Conservation (phyloP, 2,888 invertebrate genomes). For the Andricus curvator region DNA sequence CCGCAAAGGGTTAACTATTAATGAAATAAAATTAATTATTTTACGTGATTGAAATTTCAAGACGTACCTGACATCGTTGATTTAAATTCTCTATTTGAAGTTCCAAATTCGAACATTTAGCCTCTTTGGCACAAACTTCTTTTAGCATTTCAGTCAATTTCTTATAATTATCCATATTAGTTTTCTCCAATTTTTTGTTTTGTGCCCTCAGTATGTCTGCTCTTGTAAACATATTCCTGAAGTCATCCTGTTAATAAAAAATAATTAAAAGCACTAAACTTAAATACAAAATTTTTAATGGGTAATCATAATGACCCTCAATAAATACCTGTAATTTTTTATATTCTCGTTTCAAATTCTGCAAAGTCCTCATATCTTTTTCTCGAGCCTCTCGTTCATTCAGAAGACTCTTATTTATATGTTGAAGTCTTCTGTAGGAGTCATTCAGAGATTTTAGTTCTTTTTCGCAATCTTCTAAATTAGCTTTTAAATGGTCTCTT, state of each 20-base stretch:
- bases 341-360: constrained; percentile 92
- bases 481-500: constrained; percentile 89
- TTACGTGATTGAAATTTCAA: no score
- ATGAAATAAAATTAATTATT: no score
- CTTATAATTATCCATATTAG: constrained; percentile 89
- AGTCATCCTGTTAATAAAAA: constrained; percentile 84
- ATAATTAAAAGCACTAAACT: not conserved
- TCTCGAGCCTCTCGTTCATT: constrained; percentile 87
- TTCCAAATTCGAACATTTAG: constrained; percentile 87
- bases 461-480: constrained; percentile 87
- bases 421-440: constrained; percentile 82
- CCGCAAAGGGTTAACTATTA: no score
- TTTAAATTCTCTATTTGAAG: constrained; percentile 90
- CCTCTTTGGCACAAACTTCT: constrained; percentile 88
- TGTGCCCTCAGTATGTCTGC: constrained; percentile 91
- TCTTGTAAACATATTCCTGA: constrained; percentile 90
- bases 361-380: constrained; percentile 87
- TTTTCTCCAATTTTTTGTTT: constrained; percentile 87
- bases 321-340: constrained; percentile 86
- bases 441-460: constrained; percentile 88
- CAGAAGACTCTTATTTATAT: constrained; percentile 85
- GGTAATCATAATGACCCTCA: not conserved
- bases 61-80: constrained; percentile 87
- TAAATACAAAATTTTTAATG: not conserved
- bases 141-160: constrained; percentile 91